A percentile compares a stretch with the other conserved stretches of the same genome.
Evolutionary conservation across 1,140 invertebrate species (phyloP).

Genomic region (Arion vulgaris): DNA sequence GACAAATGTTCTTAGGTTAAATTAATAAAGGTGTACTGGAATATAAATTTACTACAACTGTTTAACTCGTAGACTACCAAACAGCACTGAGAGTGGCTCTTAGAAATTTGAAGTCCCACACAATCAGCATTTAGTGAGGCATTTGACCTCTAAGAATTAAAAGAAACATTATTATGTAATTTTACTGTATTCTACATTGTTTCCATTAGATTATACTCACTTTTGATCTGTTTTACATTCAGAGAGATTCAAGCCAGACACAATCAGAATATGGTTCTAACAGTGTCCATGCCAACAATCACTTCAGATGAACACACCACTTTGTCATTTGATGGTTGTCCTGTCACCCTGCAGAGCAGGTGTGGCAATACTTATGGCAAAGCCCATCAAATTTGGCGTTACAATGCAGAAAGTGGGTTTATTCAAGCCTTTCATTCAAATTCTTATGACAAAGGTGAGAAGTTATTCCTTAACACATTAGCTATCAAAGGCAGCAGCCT

Average conservation of each 20-base stretch:
- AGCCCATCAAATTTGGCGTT: conserved; percentile 70
- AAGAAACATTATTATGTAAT: no score
- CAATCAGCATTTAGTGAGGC: no score
- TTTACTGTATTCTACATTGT: no score
- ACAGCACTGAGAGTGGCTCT: no score
- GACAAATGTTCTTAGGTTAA: no score
- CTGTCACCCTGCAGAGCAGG: conserved; percentile 62
- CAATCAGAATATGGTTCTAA: conserved; percentile 58
- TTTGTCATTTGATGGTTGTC: conserved; percentile 62
- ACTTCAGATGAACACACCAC: conserved; percentile 57
- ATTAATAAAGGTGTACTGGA: no score
- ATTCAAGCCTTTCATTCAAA: conserved; percentile 69
- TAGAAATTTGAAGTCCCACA: no score
- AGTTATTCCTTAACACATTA: background rate
- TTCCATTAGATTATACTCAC: no score
- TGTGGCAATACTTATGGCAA: conserved; percentile 65
- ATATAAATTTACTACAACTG: no score
- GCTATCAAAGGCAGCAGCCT: no score
- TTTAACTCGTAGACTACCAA: no score
- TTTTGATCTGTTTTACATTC: background rate
- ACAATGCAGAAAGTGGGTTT: conserved; percentile 68
- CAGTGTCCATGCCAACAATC: conserved; percentile 63
- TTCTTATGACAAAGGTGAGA: conserved; percentile 64
- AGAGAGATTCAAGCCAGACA: conserved; percentile 63
- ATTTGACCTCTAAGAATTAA: no score